A percentile compares a stretch with the other conserved stretches of the same genome.
Conservation (phyloP, 1,140 invertebrate species). For the Pissodes strobi region DNA sequence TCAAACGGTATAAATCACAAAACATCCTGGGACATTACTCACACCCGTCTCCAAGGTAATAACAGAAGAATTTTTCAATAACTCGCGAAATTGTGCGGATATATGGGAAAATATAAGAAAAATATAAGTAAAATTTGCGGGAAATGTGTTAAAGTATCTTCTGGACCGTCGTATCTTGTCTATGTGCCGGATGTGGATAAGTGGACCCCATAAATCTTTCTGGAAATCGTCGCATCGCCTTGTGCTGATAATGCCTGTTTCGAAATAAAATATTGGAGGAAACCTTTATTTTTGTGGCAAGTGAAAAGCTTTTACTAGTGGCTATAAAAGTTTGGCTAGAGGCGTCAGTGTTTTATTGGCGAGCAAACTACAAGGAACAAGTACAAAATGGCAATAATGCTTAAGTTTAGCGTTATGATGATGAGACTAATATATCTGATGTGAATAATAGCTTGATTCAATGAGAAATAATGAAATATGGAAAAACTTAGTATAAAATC, state of each 20-base stretch:
- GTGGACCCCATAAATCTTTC: conserved; percentile 12
- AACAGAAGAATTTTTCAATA: conserved; percentile 19
- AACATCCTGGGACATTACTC: conserved; percentile 14
- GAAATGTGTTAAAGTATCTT: conserved; percentile 17
- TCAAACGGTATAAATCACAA: conserved; percentile 16
- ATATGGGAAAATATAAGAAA: conserved; percentile 9
- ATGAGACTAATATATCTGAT: too few species aligned
- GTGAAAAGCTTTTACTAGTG: neutral
- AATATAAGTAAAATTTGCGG: conserved; percentile 19
- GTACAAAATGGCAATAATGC: too few species aligned
- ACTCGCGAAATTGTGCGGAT: conserved; percentile 17
- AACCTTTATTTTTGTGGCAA: neutral
- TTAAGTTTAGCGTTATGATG: too few species aligned
- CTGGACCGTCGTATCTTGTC: conserved; percentile 21
- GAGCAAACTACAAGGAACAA: too few species aligned
- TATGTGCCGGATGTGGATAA: conserved; percentile 12
- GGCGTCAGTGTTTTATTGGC: too few species aligned
- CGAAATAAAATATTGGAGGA: conserved; percentile 22
- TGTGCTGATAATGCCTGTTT: conserved; percentile 24
- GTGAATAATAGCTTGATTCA: too few species aligned
- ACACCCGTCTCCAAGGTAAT: conserved; percentile 18
- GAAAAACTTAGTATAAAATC: too few species aligned
- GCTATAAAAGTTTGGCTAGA: neutral
- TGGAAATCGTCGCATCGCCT: conserved; percentile 8
- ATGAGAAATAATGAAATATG: too few species aligned